Evolutionary conservation across 2,888 invertebrate genomes (phyloP).

Genomic region (Dichetophora obliterata): DNA sequence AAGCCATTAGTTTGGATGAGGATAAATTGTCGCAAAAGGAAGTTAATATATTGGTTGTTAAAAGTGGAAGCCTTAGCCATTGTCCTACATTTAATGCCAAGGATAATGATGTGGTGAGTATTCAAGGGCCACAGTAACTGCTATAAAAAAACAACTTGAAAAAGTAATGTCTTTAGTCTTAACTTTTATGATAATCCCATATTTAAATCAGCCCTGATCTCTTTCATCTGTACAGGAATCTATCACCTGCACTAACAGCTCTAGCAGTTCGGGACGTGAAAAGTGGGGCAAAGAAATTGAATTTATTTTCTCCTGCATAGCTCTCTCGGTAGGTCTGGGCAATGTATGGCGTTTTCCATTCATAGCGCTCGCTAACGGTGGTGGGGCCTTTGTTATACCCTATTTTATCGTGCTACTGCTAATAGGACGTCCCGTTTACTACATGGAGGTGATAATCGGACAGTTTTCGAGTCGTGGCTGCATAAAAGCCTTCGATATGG

Average conservation of each 20-base stretch:
- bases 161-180: not conserved
- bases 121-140: not conserved
- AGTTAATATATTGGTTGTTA: constrained; percentile 46
- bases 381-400: constrained; percentile 78
- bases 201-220: not conserved
- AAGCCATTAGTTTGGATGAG: constrained; percentile 58
- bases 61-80: constrained; percentile 47
- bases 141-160: not conserved
- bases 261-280: constrained; percentile 54
- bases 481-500: constrained; percentile 76
- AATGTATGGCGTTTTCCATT: constrained; percentile 79
- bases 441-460: constrained; percentile 79
- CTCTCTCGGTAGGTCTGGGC: constrained; percentile 76
- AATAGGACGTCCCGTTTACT: constrained; percentile 79
- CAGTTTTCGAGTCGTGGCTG: constrained; percentile 81
- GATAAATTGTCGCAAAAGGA: constrained; percentile 52
- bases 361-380: constrained; percentile 77
- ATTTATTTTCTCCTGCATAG: constrained; percentile 75
- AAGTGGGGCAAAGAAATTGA: constrained; percentile 76
- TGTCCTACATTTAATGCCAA: constrained; percentile 48
- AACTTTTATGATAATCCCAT: too few species aligned
- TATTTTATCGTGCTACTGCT: constrained; percentile 76
- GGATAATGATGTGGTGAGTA: constrained; percentile 55
- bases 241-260: constrained; percentile 47
- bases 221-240: constrained; percentile 43